A percentile compares a stretch with the other conserved stretches of the same genome.
phyloP scores from a whole-genome alignment of 1,140 invertebrate species.

The Achroia grisella region DNA sequence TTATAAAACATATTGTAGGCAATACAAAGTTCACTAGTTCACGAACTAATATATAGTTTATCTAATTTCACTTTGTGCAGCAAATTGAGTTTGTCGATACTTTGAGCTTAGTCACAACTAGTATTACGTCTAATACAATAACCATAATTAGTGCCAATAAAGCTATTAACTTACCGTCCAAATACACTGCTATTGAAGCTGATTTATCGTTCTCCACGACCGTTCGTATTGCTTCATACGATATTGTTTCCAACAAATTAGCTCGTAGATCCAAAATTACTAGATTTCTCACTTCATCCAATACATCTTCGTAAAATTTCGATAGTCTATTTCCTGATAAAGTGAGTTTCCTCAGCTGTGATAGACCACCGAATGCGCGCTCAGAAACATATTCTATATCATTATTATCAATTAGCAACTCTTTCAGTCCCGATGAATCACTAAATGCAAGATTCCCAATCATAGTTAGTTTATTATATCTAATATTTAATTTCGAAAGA shows the following conservation, averaged over 20 bases:
- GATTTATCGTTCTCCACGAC: slow-evolving; percentile 76
- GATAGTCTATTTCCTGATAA: slow-evolving; percentile 83
- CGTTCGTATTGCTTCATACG: slow-evolving; percentile 81
- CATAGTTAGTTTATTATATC: slow-evolving; percentile 80
- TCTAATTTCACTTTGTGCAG: too few relatives aligned
- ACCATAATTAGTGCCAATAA: slow-evolving; percentile 16
- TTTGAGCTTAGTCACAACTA: too few relatives aligned
- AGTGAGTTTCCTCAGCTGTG: slow-evolving; percentile 78
- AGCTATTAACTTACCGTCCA: slow-evolving; percentile 79
- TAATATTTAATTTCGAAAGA: slow-evolving; percentile 79
- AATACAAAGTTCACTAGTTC: too few relatives aligned
- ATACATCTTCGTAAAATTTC: slow-evolving; percentile 77
- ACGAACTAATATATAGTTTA: too few relatives aligned
- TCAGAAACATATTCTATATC: slow-evolving; percentile 77
- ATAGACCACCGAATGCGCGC: slow-evolving; percentile 81
- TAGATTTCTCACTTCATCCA: slow-evolving; percentile 78
- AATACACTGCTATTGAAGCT: slow-evolving; percentile 78
- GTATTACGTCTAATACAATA: neutral
- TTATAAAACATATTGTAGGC: too few relatives aligned
- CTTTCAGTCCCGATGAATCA: slow-evolving; percentile 80
- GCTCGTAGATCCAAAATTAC: slow-evolving; percentile 81
- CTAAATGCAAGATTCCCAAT: slow-evolving; percentile 84
- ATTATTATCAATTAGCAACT: slow-evolving; percentile 84
- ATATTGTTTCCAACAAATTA: slow-evolving; percentile 82
- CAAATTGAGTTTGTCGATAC: too few relatives aligned